Conservation (phyloP, 35 echinoderm and acorn worm species). For the Apostichopus parvimensis region DNA sequence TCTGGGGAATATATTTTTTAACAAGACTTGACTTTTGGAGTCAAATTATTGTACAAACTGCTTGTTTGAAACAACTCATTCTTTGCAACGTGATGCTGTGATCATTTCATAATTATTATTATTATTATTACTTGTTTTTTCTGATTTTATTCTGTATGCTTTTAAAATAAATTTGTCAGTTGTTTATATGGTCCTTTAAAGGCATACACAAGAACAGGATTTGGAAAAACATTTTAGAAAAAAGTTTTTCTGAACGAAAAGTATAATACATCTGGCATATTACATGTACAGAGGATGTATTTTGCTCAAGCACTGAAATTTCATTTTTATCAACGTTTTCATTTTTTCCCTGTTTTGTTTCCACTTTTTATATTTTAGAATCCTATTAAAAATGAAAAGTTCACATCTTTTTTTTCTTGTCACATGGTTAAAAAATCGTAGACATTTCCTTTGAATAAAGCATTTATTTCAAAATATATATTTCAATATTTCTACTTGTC, state of each 20-base stretch:
- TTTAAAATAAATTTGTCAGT: too few relatives aligned
- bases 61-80: too few relatives aligned
- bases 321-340: neutral
- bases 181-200: too few relatives aligned
- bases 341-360: neutral
- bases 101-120: too few relatives aligned
- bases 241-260: neutral
- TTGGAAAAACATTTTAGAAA: too few relatives aligned
- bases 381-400: slow-evolving; percentile 24
- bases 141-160: too few relatives aligned
- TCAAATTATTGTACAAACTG: too few relatives aligned
- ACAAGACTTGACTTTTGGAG: too few relatives aligned
- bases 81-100: too few relatives aligned
- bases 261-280: neutral
- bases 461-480: slow-evolving; percentile 13
- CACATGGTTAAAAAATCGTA: slow-evolving; percentile 15
- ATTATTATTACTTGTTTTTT: too few relatives aligned
- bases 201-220: too few relatives aligned
- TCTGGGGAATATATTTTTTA: too few relatives aligned
- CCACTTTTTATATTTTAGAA: neutral
- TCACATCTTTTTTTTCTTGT: slow-evolving; percentile 12
- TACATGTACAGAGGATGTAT: slow-evolving; percentile 21
- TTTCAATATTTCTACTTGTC: neutral
- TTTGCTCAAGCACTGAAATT: slow-evolving; percentile 44
- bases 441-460: slow-evolving; percentile 37